These are phyloP conservation scores for Scortum barcoo DNA, from an alignment of 2,113 vertebrate genomes.

Conservation along the genomic window DNA sequence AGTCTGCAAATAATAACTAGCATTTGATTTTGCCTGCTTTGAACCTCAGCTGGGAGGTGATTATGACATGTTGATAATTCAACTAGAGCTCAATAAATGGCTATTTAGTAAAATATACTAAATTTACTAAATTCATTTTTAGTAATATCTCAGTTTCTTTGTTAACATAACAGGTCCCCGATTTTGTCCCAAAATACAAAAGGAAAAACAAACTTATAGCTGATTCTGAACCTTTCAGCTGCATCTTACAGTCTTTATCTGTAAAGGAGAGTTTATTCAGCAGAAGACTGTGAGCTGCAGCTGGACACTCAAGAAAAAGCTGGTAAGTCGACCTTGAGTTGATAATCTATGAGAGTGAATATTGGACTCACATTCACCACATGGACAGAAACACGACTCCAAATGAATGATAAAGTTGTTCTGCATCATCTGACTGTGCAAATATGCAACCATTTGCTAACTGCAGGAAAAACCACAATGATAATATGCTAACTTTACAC, in stretches of 20 bases:
- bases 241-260: not conserved
- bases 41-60: not conserved
- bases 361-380: not conserved
- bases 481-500: not conserved
- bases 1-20: constrained; percentile 39
- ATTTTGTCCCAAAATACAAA: constrained; percentile 5
- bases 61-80: not conserved
- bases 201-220: not conserved
- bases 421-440: not conserved
- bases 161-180: not conserved
- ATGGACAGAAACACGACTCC: not conserved
- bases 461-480: too few relatives aligned
- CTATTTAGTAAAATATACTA: not conserved
- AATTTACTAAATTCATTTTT: not conserved
- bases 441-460: not conserved
- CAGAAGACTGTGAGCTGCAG: too few relatives aligned
- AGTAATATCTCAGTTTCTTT: not conserved
- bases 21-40: constrained; percentile 25
- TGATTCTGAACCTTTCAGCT: not conserved
- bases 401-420: not conserved
- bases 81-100: not conserved
- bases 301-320: too few relatives aligned
- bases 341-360: too few relatives aligned
- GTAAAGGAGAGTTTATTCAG: too few relatives aligned
- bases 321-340: too few relatives aligned